Percentiles rank a stretch among this genome's conserved stretches.
These are phyloP conservation scores for Cladopsammia gracilis DNA, from an alignment of 64 coral and sea anemone genomes.

Conservation along the genomic window DNA sequence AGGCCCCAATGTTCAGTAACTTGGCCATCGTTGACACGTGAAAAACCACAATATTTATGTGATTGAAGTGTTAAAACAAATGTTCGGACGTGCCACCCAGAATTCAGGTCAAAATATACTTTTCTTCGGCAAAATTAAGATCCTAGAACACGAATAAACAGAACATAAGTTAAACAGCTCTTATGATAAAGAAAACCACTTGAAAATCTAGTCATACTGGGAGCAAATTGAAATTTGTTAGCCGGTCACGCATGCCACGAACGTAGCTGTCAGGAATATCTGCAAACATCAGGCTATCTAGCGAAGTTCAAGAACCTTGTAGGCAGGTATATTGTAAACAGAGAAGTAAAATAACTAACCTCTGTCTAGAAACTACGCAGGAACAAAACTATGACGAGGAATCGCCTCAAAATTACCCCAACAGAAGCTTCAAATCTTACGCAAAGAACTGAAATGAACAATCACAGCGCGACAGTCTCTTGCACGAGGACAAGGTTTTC, in stretches of 20 bases:
- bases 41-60: background rate
- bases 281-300: too few relatives aligned
- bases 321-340: background rate
- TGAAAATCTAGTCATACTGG: background rate
- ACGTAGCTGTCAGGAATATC: too few relatives aligned
- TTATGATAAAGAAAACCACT: too few relatives aligned
- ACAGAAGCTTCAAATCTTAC: constrained; percentile 3
- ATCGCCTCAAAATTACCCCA: background rate
- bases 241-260: background rate
- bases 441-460: background rate
- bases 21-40: constrained; percentile 24
- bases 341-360: background rate
- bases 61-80: constrained; percentile 16
- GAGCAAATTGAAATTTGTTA: background rate
- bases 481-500: background rate
- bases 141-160: background rate
- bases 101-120: background rate
- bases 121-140: background rate
- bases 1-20: background rate
- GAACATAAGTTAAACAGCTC: background rate
- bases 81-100: background rate
- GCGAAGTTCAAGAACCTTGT: background rate
- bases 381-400: background rate
- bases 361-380: background rate
- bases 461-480: background rate